phyloP scores from a whole-genome alignment of 1,140 invertebrate species.

The Proctacanthus coquilletti region DNA sequence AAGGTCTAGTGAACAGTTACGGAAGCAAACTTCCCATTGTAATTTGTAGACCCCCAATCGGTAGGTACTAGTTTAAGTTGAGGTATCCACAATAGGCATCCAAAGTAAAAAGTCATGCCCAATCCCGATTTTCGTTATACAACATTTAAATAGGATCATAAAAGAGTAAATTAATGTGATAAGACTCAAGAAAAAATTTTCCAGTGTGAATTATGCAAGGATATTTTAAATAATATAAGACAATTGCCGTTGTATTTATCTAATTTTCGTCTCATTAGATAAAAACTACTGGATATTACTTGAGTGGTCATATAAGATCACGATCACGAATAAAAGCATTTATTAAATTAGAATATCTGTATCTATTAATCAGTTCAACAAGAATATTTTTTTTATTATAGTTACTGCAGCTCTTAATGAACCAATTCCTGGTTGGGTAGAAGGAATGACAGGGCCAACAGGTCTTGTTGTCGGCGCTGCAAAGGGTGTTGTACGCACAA shows the following conservation, averaged over 20 bases:
- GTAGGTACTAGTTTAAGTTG: too few relatives aligned
- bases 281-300: too few relatives aligned
- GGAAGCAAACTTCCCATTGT: slow-evolving; percentile 44
- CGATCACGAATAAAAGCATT: too few relatives aligned
- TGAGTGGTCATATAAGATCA: slow-evolving; percentile 29
- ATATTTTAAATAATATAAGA: too few relatives aligned
- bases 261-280: slow-evolving; percentile 15
- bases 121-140: too few relatives aligned
- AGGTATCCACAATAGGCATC: too few relatives aligned
- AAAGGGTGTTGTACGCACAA: slow-evolving; percentile 62
- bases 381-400: slow-evolving; percentile 30
- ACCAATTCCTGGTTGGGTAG: slow-evolving; percentile 74
- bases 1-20: slow-evolving; percentile 48
- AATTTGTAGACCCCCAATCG: slow-evolving; percentile 59
- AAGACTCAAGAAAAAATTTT: too few relatives aligned
- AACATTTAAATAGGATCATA: too few relatives aligned
- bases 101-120: too few relatives aligned
- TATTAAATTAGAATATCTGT: slow-evolving; percentile 2
- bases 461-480: slow-evolving; percentile 60
- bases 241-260: slow-evolving; percentile 21
- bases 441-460: slow-evolving; percentile 86
- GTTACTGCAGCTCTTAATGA: slow-evolving; percentile 53
- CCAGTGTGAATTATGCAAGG: too few relatives aligned
- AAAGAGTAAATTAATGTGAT: too few relatives aligned
- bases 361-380: too few relatives aligned